Evolutionary conservation across 2,888 invertebrate species (phyloP), one percentile per base, ranked within the genome.

Genomic region (Caenorhabditis doughertyi): DNA sequence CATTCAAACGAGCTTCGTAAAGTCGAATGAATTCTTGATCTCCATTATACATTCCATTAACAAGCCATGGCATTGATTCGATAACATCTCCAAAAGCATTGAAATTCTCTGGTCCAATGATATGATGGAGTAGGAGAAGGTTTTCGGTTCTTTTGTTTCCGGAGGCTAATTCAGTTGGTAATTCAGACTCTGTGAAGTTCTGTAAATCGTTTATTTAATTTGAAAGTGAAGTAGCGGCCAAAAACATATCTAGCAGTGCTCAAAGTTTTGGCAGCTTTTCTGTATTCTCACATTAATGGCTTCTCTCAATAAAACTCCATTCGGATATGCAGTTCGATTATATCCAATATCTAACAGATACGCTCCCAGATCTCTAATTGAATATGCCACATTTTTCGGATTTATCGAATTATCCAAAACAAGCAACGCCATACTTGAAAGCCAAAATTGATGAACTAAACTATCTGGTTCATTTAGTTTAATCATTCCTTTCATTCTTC

Each of bases 61-160:
- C 25, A 25, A 47, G 44, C 29, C 44, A 71, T 32, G 71, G 71
- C 11, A 49, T 16, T 0, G 32, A 7, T 11, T 71, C 71, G 16
- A 71, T 49, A 51, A 60, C 32, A 25, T 71, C 70, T 21, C 21
- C 70, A 1, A 70, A 5, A 0, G 16, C 27, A 13, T 18, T 44
- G 21, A 70, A 70, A 8, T 70, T 42, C 21, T 70, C 70, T 1
- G 70, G 70, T 8, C 70, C 70, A 32, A 70, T 58, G 1, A 23
- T n/a, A 21, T 70, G 70, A 23, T 70, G 70, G 16, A 44, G 4
- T 7, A 49, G 2, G 8, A 71, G 23, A 2, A 56, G 23, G 9
- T 29, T 11, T 2, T 62, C 44, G 0, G n/a, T 62, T 16, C 13
- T 42, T n/a, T 42, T 60, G 16, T 16, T 13, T 32, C 23, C 5